Evolutionary conservation across 2,797 vertebrate species (phyloP), one percentile per base, ranked within the genome.

Genomic region (Decapterus maruadsi): DNA sequence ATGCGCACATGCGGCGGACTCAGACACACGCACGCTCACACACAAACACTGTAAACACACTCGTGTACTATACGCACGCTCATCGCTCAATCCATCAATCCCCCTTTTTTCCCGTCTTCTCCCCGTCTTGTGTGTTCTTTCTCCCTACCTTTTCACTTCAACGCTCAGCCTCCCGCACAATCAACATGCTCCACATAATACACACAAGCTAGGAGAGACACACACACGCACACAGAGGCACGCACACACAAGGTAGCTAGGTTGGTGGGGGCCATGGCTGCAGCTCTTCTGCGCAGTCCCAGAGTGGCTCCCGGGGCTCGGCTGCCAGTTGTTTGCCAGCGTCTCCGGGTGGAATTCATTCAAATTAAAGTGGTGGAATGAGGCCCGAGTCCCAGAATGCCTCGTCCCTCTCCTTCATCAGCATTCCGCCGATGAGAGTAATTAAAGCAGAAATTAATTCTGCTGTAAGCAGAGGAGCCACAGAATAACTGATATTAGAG

Each of bases 371-470:
- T 96, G 96, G 97, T 95, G 97, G 97, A 98, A 98, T 97, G 96
- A 98, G 97, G 97, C 96, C 96, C 95, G 95, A 96, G 96, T 99
- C 98, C 98, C 97, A 97, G 97, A 97, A 98, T 99, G 97, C 97
- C 96, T 96, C 96, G 97, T 99, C 97, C 97, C 97, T 97, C 97
- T 97, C 97, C 97, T 99, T 99, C 98, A 99, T 99, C 98, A 99
- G 97, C 97, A 99, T 99, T 99, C 98, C 97, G 97, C 97, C 97
- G 97, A 99, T 98, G 97, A 99, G 98, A 99, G 97, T 99, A 98
- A 99, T 99, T 99, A 99, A 98, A 99, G 97, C 97, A 97, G 97
- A 98, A 99, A 99, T 98, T 99, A 99, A 99, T 98, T 99, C 98
- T 99, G 98, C 97, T 98, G 97, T 97, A 98, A 99, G 98, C 97